A percentile compares a stretch with the other conserved stretches of the same genome.
Conservation (phyloP, 1,140 invertebrate genomes). For the Drosophila kanapiae region DNA sequence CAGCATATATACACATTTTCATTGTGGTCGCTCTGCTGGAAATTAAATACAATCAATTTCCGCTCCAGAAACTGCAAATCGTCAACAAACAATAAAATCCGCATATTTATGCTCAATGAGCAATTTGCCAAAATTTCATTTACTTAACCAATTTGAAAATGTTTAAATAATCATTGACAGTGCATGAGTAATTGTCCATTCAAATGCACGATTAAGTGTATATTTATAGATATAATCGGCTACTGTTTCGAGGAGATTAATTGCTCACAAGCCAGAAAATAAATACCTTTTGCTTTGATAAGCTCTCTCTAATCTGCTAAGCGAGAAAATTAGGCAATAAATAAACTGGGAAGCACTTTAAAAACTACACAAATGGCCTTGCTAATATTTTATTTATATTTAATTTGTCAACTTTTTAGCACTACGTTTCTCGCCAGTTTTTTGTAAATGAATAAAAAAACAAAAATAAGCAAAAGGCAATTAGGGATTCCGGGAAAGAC, state of each 20-base stretch:
- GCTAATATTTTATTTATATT: not conserved
- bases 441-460: conserved; percentile 6
- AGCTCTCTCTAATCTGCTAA: not conserved
- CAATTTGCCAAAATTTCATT: conserved; percentile 61
- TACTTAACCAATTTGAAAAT: conserved; percentile 39
- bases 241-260: conserved; percentile 6
- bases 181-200: conserved; percentile 41
- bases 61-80: conserved; percentile 67
- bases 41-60: conserved; percentile 84
- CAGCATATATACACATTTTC: conserved; percentile 2
- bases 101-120: conserved; percentile 42
- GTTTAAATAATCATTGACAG: conserved; percentile 45
- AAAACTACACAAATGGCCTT: not conserved
- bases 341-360: not conserved
- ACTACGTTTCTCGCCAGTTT: not conserved
- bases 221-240: not conserved
- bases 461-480: conserved; percentile 14
- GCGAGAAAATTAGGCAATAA: not conserved
- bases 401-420: conserved; percentile 2
- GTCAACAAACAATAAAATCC: conserved; percentile 62
- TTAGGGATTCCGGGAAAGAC: conserved; percentile 19
- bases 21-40: conserved; percentile 70
- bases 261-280: not conserved
- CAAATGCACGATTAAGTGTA: conserved; percentile 19
- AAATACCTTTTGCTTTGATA: conserved; percentile 1